A percentile compares a stretch with the other conserved stretches of the same genome.
Conservation (phyloP, 2,888 invertebrate genomes). For the Apamea anceps region DNA sequence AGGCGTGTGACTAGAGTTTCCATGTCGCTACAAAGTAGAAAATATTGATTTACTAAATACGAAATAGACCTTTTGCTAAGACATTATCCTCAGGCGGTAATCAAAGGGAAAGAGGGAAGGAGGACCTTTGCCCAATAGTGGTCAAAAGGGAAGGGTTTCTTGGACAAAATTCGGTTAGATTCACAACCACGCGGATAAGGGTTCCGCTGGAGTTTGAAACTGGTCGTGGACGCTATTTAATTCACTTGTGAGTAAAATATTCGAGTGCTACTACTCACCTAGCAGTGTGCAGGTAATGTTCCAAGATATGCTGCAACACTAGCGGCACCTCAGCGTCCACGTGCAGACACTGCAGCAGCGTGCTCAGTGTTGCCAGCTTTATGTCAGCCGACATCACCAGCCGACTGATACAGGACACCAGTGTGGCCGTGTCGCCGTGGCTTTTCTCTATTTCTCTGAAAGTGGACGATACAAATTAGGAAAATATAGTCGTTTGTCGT, state of each 20-base stretch:
- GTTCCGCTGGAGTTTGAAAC: neutral
- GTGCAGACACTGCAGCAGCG: slow-evolving; percentile 65
- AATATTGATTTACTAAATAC: neutral
- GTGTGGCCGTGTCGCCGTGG: slow-evolving; percentile 72
- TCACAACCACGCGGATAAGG: neutral
- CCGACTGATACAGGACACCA: slow-evolving; percentile 56
- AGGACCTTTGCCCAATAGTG: neutral
- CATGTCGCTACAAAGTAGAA: slow-evolving; percentile 72
- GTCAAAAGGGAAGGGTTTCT: neutral
- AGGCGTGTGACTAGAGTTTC: slow-evolving; percentile 75
- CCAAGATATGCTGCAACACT: slow-evolving; percentile 42
- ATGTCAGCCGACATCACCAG: slow-evolving; percentile 57
- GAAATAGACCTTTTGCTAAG: neutral
- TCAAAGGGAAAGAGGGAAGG: neutral
- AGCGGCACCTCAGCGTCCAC: slow-evolving; percentile 26
- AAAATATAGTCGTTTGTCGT: neutral
- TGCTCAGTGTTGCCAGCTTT: slow-evolving; percentile 49
- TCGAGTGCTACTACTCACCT: slow-evolving; percentile 23
- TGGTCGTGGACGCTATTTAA: neutral
- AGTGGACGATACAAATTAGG: neutral
- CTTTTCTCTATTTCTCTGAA: slow-evolving; percentile 81
- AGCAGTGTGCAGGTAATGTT: slow-evolving; percentile 27
- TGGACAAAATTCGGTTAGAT: neutral
- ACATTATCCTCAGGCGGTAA: neutral
- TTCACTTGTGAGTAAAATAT: neutral